Evolutionary conservation across 2,797 vertebrate genomes (phyloP).

Genomic region (Enoplosus armatus): DNA sequence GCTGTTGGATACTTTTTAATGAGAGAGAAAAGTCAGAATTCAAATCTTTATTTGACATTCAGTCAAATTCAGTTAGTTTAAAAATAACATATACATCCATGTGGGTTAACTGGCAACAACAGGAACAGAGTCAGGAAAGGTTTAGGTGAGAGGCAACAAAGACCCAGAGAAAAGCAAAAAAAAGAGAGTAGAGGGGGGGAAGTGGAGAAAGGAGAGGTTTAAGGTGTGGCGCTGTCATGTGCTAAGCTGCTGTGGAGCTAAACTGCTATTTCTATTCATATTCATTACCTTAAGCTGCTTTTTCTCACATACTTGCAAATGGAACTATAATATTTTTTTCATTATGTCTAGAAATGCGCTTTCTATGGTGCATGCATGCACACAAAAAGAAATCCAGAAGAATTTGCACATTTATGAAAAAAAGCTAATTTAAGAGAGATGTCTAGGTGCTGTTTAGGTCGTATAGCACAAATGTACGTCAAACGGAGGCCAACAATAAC

Average conservation of each 20-base stretch:
- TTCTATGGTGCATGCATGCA: background rate
- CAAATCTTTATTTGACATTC: background rate
- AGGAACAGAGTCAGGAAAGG: background rate
- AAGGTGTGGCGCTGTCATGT: background rate
- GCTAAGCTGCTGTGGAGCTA: conserved; percentile 16
- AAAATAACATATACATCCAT: background rate
- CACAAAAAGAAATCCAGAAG: background rate
- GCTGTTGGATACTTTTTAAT: background rate
- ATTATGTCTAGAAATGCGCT: conserved; percentile 12
- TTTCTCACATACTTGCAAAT: conserved; percentile 32
- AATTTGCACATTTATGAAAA: background rate
- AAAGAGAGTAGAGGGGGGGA: background rate
- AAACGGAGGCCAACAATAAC: background rate
- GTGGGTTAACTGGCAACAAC: background rate
- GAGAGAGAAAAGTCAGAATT: background rate
- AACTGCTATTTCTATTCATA: conserved; percentile 50
- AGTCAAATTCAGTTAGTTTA: background rate
- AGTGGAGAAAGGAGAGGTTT: background rate
- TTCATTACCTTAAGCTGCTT: conserved; percentile 59
- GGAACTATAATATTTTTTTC: conserved; percentile 18
- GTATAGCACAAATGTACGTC: background rate
- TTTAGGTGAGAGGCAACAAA: conserved; percentile 9
- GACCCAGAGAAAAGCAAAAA: background rate
- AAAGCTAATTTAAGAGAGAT: background rate
- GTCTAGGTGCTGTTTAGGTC: background rate